Base-by-base conservation (phyloP, 2,888 invertebrate genomes). In the Rhorus exstirpatorius region DNA sequence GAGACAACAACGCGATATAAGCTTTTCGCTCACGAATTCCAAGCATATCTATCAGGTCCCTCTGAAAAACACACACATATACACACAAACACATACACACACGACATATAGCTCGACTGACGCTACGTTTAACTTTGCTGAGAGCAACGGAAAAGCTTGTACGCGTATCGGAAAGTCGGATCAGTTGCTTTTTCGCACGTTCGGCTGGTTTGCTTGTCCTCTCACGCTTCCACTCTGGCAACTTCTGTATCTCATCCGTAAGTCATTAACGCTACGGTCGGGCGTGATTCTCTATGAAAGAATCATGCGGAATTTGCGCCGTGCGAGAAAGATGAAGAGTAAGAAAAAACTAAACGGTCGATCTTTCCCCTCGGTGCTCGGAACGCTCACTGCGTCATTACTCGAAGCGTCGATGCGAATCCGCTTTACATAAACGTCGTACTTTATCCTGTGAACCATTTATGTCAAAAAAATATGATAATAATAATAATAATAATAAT, bases 241-340 rank as follows among this genome's bases (percentile, higher is more conserved):
- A 24, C n/a, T 49, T 49, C 60, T 61, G 41, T 41, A 38, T 55
- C 26, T 65, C 4, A 51, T 41, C 19, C 17, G 71, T 46, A 46
- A 58, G 77, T 65, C 77, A 81, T 81, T 81, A 81, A 81, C 81
- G 63, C 55, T 46, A 63, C 58, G 65, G 58, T 71, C 51, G 49
- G 55, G 63, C 77, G 71, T 78, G 81, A 81, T 81, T 77, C 78
- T 78, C 46, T 55, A 41, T 46, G 76, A 21, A 70, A 46, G 63
- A 46, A 67, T 31, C n/a, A 26, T 12, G 55, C 14, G 24, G 26
- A 55, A 44, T 51, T 26, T n/a, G 24, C 41, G 21, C 0, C 24
- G 53, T 12, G 24, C 6, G 21, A 24, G 14, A 41, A 14, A 31
- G 12, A 60, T 21, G 38, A 14, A n/a, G 17, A 24, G 35, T 26